A percentile compares a stretch with the other conserved stretches of the same genome.
These are phyloP conservation scores for Galeopterus variegatus DNA, from an alignment of 2,113 vertebrate genomes.

Conservation along the genomic window DNA sequence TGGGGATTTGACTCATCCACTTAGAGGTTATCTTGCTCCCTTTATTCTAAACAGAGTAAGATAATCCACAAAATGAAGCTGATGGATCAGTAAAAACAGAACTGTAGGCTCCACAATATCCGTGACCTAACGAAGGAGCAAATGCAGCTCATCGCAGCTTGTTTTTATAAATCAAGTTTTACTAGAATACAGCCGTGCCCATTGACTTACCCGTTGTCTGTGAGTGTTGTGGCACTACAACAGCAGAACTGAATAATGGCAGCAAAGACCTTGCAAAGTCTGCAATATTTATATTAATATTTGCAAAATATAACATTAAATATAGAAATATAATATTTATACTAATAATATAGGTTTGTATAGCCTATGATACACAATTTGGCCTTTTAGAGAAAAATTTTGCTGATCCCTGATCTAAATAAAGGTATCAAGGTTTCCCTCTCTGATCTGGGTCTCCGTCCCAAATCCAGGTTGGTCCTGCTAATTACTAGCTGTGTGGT, in stretches of 20 bases:
- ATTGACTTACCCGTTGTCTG: neutral
- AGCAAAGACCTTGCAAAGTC: neutral
- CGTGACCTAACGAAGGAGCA: neutral
- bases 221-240: neutral
- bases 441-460: too few relatives aligned
- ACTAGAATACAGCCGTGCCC: neutral
- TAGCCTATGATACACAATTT: neutral
- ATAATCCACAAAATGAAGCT: slow-evolving; percentile 22
- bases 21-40: neutral
- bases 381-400: neutral
- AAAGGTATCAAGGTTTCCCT: neutral
- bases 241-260: neutral
- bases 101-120: neutral
- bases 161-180: neutral
- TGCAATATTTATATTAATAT: neutral
- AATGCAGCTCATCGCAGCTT: neutral
- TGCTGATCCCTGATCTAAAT: slow-evolving; percentile 1
- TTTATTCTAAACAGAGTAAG: slow-evolving; percentile 25
- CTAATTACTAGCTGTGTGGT: neutral
- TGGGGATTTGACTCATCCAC: neutral
- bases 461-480: neutral
- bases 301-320: neutral
- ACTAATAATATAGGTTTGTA: neutral
- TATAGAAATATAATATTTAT: neutral
- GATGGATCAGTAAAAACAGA: neutral